Evolutionary conservation across 2,113 vertebrate species (phyloP).

Genomic region (Carassius carassius): DNA sequence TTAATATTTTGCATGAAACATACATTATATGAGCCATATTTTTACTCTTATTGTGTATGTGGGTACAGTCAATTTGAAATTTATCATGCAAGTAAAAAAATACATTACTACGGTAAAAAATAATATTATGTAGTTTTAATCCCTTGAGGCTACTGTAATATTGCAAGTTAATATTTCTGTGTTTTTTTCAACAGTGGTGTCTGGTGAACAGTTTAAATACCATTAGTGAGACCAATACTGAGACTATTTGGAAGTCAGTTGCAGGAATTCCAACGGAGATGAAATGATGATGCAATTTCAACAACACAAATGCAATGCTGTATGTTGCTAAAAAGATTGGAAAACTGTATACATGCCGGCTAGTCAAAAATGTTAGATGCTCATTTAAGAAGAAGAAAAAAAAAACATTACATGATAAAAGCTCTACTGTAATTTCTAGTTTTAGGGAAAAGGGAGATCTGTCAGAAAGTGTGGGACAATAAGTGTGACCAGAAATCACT

Average conservation of each 20-base stretch:
- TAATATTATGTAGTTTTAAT: neutral
- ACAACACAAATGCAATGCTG: slow-evolving; percentile 26
- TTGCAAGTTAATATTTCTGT: neutral
- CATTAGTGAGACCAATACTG: neutral
- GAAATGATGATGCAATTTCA: slow-evolving; percentile 35
- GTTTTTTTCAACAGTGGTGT: neutral
- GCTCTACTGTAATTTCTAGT: neutral
- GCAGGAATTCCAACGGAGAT: slow-evolving; percentile 19
- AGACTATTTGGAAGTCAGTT: slow-evolving; percentile 18
- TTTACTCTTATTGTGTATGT: neutral
- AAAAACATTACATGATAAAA: neutral
- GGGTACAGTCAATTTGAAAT: slow-evolving; percentile 7
- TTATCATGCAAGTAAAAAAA: neutral
- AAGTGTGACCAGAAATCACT: neutral
- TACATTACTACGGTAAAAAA: slow-evolving; percentile 2
- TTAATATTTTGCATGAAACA: neutral
- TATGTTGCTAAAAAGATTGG: neutral
- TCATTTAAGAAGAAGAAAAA: too few species aligned
- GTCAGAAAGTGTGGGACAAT: neutral
- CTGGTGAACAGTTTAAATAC: slow-evolving; percentile 9
- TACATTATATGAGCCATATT: neutral
- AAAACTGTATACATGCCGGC: neutral
- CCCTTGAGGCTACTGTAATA: slow-evolving; percentile 4
- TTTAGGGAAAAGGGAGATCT: neutral
- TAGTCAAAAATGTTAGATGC: neutral